Evolutionary conservation across 1,140 invertebrate genomes (phyloP).

Genomic region (Drosophila azteca): DNA sequence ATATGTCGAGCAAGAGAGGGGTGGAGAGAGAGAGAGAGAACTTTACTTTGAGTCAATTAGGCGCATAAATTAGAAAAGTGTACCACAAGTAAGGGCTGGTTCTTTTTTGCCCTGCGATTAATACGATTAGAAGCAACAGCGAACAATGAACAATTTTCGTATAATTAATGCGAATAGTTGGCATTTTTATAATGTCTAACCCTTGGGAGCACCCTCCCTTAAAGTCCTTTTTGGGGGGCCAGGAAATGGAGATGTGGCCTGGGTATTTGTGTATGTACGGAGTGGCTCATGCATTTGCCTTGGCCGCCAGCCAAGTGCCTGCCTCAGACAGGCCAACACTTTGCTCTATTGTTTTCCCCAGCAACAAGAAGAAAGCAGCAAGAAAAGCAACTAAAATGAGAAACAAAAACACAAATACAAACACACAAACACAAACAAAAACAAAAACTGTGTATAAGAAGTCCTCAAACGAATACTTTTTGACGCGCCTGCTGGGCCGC

Average conservation of each 20-base stretch:
- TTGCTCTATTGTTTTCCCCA: constrained; percentile 62
- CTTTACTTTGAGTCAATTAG: constrained; percentile 61
- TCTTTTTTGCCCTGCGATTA: constrained; percentile 35
- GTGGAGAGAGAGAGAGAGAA: constrained; percentile 7
- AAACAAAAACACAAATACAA: constrained; percentile 8
- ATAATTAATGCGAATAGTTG: constrained; percentile 63
- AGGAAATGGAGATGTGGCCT: constrained; percentile 23
- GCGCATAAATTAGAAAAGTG: constrained; percentile 68
- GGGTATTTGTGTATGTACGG: constrained; percentile 49
- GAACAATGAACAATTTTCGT: constrained; percentile 55
- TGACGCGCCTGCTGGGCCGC: constrained; percentile 66
- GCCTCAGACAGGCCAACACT: constrained; percentile 71
- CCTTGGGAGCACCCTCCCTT: constrained; percentile 19
- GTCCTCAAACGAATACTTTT: constrained; percentile 69
- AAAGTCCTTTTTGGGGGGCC: constrained; percentile 31
- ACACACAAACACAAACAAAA: constrained; percentile 8
- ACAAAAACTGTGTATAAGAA: constrained; percentile 59
- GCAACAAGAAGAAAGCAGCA: constrained; percentile 36
- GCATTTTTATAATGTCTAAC: constrained; percentile 38
- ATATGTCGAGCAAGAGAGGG: constrained; percentile 31
- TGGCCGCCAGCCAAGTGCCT: constrained; percentile 67
- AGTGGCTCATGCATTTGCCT: constrained; percentile 23
- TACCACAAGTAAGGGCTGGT: constrained; percentile 38
- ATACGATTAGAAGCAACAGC: constrained; percentile 42
- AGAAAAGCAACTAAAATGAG: not conserved